Base-by-base conservation (phyloP, 92 coral and sea anemone species). In the Bergia sp. region DNA sequence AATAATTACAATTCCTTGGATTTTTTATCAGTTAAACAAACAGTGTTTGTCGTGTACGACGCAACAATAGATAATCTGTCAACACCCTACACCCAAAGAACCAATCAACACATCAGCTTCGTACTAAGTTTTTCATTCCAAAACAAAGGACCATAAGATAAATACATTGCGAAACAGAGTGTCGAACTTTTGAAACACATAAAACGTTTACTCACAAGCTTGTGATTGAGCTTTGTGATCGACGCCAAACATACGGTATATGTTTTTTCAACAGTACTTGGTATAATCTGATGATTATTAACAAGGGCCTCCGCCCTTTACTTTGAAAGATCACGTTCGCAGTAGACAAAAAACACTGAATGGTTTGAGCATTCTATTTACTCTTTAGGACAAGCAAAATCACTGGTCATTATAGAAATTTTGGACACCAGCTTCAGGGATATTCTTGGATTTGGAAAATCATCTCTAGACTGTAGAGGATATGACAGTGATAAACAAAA, bases 1-100 rank as follows among this genome's bases (percentile, higher is more conserved):
- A 72, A 71, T 84, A 84, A 84, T 4, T 84, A 45, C 10, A 29
- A 72, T 84, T 84, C 87, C 77, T 84, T 7, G 20, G 41, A 84
- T 84, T 12, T 84, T 72, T 84, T 49, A 15, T 16, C 42, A 6
- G 79, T 37, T 77, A 55, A 71, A 84, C 42, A 42, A 82, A 23
- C 42, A 66, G 36, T 38, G 82, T n/a, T 79, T 49, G 57, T 45
- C 66, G 58, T 77, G 57, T 42, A 45, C 1, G 38, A 37, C 64
- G 82, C 15, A 44, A n/a, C 61, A 20, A 41, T 2, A 44, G 20
- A 23, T 18, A 23, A 1, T 77, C 81, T 73, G 77, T 73, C 80
- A 42, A 79, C 42, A 66, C 40, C 39, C 39, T 45, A 1, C 6
- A n/a, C 61, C 21, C 2, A 16, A 9, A 45, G 53, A 53, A 41